A percentile compares a stretch with the other conserved stretches of the same genome.
These are phyloP conservation scores for Druon quercuslanigerum DNA, from an alignment of 1,140 invertebrate genomes.

Conservation along the genomic window DNA sequence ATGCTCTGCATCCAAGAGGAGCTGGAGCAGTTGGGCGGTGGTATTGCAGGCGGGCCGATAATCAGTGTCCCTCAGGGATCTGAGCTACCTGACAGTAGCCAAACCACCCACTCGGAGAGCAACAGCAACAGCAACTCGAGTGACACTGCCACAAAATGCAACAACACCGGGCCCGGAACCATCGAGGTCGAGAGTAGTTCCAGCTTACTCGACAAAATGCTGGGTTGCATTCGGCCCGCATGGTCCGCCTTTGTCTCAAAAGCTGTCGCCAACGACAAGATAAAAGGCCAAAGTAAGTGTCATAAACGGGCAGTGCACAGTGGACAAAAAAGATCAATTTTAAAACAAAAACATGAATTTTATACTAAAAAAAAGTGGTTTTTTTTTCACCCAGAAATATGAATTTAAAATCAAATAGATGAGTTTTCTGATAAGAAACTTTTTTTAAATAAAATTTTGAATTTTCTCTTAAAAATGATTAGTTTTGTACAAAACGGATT, in stretches of 20 bases:
- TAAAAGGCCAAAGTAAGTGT: slow-evolving; percentile 78
- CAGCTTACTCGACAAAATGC: slow-evolving; percentile 87
- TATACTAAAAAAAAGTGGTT: too few species aligned
- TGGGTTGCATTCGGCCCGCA: slow-evolving; percentile 91
- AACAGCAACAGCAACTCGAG: slow-evolving; percentile 57
- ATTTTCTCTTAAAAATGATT: too few species aligned
- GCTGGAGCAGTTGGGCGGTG: slow-evolving; percentile 76
- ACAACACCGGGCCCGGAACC: slow-evolving; percentile 59
- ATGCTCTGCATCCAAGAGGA: slow-evolving; percentile 83
- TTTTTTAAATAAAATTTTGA: too few species aligned
- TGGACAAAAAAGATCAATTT: too few species aligned
- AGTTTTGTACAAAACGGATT: too few species aligned
- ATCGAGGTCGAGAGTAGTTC: slow-evolving; percentile 77
- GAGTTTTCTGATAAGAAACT: too few species aligned
- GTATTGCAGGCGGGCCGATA: slow-evolving; percentile 65
- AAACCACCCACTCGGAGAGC: slow-evolving; percentile 63
- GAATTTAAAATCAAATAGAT: too few species aligned
- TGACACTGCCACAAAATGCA: slow-evolving; percentile 65
- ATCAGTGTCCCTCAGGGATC: slow-evolving; percentile 63
- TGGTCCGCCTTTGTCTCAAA: slow-evolving; percentile 88
- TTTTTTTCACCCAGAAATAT: too few species aligned
- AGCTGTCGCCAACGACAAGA: slow-evolving; percentile 80
- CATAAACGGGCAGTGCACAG: too few species aligned
- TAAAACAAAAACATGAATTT: too few species aligned
- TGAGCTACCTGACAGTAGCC: slow-evolving; percentile 69